Percentiles rank a stretch among this genome's conserved stretches.
phyloP scores from a whole-genome alignment of 1,140 invertebrate species.

The Papilio polytes region DNA sequence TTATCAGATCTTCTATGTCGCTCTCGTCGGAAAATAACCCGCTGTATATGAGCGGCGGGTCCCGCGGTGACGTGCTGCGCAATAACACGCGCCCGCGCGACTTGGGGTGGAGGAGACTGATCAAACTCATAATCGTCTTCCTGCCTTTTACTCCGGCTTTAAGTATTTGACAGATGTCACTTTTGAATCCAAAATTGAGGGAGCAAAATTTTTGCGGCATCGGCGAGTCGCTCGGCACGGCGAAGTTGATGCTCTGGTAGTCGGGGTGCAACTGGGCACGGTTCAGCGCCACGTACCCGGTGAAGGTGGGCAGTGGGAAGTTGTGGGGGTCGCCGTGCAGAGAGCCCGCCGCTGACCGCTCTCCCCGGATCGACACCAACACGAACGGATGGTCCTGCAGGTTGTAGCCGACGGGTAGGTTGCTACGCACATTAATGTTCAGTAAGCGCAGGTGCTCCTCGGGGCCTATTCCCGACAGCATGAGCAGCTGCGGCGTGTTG shows the following conservation, averaged over 20 bases:
- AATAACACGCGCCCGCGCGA: constrained; percentile 50
- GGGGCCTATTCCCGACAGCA: constrained; percentile 89
- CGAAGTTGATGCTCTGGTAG: constrained; percentile 44
- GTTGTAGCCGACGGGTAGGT: constrained; percentile 89
- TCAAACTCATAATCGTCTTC: constrained; percentile 40
- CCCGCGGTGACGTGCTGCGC: constrained; percentile 46
- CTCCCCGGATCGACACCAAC: constrained; percentile 85
- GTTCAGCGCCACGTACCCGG: constrained; percentile 88
- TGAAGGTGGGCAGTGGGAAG: constrained; percentile 89
- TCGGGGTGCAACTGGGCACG: constrained; percentile 47
- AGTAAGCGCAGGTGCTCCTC: constrained; percentile 83
- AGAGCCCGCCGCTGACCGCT: constrained; percentile 70
- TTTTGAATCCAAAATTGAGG: constrained; percentile 32
- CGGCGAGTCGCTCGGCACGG: constrained; percentile 28
- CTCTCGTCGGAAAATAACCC: constrained; percentile 41
- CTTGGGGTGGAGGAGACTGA: constrained; percentile 46
- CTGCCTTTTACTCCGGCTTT: constrained; percentile 45
- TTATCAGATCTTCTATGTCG: constrained; percentile 48
- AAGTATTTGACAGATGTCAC: constrained; percentile 46
- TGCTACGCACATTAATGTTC: constrained; percentile 84
- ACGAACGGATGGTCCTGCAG: constrained; percentile 89
- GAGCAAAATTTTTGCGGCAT: constrained; percentile 34
- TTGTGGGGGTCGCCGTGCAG: constrained; percentile 85
- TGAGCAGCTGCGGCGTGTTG: constrained; percentile 86
- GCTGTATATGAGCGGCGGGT: constrained; percentile 46